Evolutionary conservation across 2,113 vertebrate genomes (phyloP), one percentile per base, ranked within the genome.

Genomic region (Barnardius zonarius): DNA sequence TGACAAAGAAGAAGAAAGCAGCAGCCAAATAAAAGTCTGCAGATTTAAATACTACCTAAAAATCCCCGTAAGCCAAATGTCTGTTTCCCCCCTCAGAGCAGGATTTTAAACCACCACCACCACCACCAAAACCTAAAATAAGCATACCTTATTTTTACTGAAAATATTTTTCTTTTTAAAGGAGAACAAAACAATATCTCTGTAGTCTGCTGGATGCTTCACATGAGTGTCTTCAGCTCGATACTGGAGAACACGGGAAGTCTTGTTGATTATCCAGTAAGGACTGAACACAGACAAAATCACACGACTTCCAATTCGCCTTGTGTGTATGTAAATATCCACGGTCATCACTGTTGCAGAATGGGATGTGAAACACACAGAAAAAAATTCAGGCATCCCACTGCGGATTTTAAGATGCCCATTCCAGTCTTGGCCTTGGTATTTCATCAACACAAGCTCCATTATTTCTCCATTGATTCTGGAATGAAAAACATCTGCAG

Each of bases 261-360:
- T 99, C 95, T 99, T 99, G 97, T 99, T 99, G 97, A 99, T 99
- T 57, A 99, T 98, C 99, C 99, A 99, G 49, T 99, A 99, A 1
- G 99, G 99, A 62, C 99, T 99, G 88, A 98, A 99, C 46, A 99
- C 91, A 2, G 99, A 98, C 43, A 99, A 86, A 80, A 99, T 82
- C 84, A 98, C 49, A 2, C 95, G 97, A 83, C 98, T 97, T 9
- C 97, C 80, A 1, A 87, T n/a, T 10, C 52, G 81, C 13, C 94
- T 91, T 12, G 97, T 94, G 1, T 99, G 99, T 11, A 99, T 11
- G 17, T 97, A 98, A 70, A 99, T 49, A 17, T 99, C 99, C 48
- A 99, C 92, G 0, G 97, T 98, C 94, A 98, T 74, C 19, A 4
- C 66, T 37, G 96, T 49, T 4, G 96, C 91, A 0, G 97, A 96